phyloP scores from a whole-genome alignment of 2,888 invertebrate genomes.

The Aporophyla nigra region DNA sequence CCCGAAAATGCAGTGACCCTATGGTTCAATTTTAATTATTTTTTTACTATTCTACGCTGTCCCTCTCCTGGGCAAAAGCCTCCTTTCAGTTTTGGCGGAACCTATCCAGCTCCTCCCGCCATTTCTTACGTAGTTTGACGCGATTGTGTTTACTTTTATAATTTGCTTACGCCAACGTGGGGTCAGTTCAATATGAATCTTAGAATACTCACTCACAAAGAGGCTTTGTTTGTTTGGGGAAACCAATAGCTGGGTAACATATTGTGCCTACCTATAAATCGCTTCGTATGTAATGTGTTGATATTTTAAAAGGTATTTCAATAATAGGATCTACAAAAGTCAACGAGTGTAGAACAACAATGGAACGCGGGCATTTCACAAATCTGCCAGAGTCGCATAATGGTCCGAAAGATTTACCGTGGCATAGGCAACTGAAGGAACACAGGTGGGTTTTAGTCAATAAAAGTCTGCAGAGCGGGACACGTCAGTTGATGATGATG shows the following conservation, averaged over 20 bases:
- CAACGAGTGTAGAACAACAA: neutral
- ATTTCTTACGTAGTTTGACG: too few relatives aligned
- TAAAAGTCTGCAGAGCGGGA: too few relatives aligned
- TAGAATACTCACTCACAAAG: neutral
- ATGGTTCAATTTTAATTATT: neutral
- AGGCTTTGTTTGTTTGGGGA: constrained; percentile 8
- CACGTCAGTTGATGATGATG: too few relatives aligned
- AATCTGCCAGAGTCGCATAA: too few relatives aligned
- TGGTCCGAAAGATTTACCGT: too few relatives aligned
- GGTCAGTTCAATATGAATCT: constrained; percentile 27
- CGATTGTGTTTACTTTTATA: neutral
- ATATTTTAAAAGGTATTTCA: constrained; percentile 11
- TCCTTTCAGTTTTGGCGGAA: too few relatives aligned
- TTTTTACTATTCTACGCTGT: too few relatives aligned
- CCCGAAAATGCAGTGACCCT: neutral
- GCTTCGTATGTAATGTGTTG: neutral
- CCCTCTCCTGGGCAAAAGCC: too few relatives aligned
- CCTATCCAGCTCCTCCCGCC: too few relatives aligned
- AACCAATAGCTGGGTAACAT: neutral
- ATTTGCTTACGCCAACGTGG: neutral
- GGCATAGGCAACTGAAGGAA: too few relatives aligned
- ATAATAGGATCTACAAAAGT: neutral
- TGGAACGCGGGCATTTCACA: neutral
- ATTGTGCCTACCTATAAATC: neutral
- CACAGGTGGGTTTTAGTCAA: too few relatives aligned